Conservation (phyloP, 2,888 invertebrate genomes). For the Trisateles emortualis region DNA sequence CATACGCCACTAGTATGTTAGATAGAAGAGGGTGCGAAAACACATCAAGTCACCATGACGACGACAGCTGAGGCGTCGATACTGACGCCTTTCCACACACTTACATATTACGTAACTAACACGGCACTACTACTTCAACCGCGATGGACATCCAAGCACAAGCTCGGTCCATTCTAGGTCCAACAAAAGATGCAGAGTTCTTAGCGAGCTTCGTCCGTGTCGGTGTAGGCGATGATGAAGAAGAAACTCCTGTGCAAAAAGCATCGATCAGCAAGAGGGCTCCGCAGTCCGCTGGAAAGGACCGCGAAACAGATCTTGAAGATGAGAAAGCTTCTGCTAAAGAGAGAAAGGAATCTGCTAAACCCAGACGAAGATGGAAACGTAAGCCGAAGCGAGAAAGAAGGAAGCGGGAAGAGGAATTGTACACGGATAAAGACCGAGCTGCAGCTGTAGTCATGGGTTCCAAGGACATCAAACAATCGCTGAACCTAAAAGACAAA, state of each 20-base stretch:
- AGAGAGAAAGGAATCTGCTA: slow-evolving; percentile 71
- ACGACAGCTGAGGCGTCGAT: slow-evolving; percentile 80
- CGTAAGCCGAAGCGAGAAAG: slow-evolving; percentile 75
- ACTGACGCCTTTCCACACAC: slow-evolving; percentile 74
- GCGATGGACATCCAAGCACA: slow-evolving; percentile 73
- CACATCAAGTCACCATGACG: slow-evolving; percentile 76
- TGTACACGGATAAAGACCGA: slow-evolving; percentile 96
- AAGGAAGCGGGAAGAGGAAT: slow-evolving; percentile 88
- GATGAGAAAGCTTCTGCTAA: slow-evolving; percentile 68
- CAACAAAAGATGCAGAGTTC: slow-evolving; percentile 91
- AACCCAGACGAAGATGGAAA: slow-evolving; percentile 70
- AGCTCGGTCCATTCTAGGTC: slow-evolving; percentile 88
- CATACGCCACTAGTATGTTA: slow-evolving; percentile 57
- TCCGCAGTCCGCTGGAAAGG: slow-evolving; percentile 67
- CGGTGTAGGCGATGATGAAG: slow-evolving; percentile 87
- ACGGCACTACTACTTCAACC: slow-evolving; percentile 7
- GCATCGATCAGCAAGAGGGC: slow-evolving; percentile 79
- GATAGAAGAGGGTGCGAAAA: slow-evolving; percentile 74
- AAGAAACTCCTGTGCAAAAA: slow-evolving; percentile 76
- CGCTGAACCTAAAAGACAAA: slow-evolving; percentile 92
- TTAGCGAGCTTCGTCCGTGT: slow-evolving; percentile 93
- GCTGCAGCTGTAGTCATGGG: slow-evolving; percentile 96
- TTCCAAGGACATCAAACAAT: slow-evolving; percentile 95
- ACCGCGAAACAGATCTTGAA: slow-evolving; percentile 56
- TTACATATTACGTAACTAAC: slow-evolving; percentile 67